Evolutionary conservation across 2,888 invertebrate species (phyloP).

Genomic region (Sinopyrophorus schimmeli): DNA sequence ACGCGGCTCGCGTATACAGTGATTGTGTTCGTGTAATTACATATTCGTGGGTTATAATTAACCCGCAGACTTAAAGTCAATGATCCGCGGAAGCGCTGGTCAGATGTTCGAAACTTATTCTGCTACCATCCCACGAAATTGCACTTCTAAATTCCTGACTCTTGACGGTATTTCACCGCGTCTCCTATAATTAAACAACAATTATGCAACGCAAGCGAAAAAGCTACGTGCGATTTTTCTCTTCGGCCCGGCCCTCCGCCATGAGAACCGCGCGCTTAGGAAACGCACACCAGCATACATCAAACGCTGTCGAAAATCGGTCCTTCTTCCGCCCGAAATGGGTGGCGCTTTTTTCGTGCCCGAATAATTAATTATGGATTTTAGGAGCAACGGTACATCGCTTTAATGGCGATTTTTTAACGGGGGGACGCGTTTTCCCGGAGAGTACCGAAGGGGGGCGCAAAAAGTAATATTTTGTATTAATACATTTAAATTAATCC

Average conservation of each 20-base stretch:
- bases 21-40: conserved; percentile 56
- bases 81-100: conserved; percentile 47
- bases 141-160: conserved; percentile 29
- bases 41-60: conserved; percentile 56
- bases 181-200: conserved; percentile 29
- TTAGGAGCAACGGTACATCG: too few species aligned
- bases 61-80: conserved; percentile 50
- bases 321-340: conserved; percentile 14
- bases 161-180: conserved; percentile 24
- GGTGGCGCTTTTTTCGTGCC: too few species aligned
- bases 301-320: conserved; percentile 13
- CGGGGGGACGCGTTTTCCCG: too few species aligned
- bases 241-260: neutral
- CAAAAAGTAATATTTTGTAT: too few species aligned
- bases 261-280: conserved; percentile 7
- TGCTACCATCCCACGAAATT: conserved; percentile 33
- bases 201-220: conserved; percentile 25
- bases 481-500: too few species aligned
- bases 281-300: conserved; percentile 7
- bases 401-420: too few species aligned
- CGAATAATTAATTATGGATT: conserved; percentile 22
- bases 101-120: conserved; percentile 35
- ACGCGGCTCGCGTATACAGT: conserved; percentile 47
- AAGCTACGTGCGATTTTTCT: conserved; percentile 21
- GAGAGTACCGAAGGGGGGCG: too few species aligned